Evolutionary conservation across 2,797 vertebrate species (phyloP), one percentile per base, ranked within the genome.

Genomic region (Masticophis lateralis): DNA sequence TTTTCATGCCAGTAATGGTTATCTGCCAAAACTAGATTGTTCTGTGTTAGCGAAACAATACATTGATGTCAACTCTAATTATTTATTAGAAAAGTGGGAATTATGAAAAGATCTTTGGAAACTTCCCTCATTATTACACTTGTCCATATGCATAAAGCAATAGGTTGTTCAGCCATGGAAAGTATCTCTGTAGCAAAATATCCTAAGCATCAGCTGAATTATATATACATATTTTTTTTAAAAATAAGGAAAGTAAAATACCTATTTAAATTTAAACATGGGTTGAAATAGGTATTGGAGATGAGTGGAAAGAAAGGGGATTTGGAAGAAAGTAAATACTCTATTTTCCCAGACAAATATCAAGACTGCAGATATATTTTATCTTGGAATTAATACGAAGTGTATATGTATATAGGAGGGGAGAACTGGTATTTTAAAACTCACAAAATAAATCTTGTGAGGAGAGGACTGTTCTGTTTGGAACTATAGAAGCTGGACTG

Each of bases 201-300:
- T 92, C 94, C 61, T 92, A 83, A 88, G 43, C 94, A 66, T 93
- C 91, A 51, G 51, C 93, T 47, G 86, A 88, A 89, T 32, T n/a
- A 89, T 91, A 87, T 69, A 87, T 12, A 83, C 8, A 83, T 79
- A 11, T 22, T 6, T 69, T 16, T 69, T 22, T 43, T 0, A 0
- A 22, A 25, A 47, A 83, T 2, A 83, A 43, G 37, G 18, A 79
- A 20, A 83, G 47, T 79, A 22, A 83, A 47, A 47, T 83, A 83
- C 10, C 20, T 83, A 79, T 43, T 79, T 79, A 79, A 79, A 79
- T 43, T 79, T 79, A 83, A 47, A 83, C 37, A 43, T 43, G 13
- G n/a, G 66, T 69, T 51, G 47, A 37, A 88, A 91, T 79, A 55
- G 47, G 55, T 57, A 37, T 60, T 93, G 51, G 13, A 74, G 53